Evolutionary conservation across 2,113 vertebrate genomes (phyloP).

Genomic region (Pachycephala philippinensis): DNA sequence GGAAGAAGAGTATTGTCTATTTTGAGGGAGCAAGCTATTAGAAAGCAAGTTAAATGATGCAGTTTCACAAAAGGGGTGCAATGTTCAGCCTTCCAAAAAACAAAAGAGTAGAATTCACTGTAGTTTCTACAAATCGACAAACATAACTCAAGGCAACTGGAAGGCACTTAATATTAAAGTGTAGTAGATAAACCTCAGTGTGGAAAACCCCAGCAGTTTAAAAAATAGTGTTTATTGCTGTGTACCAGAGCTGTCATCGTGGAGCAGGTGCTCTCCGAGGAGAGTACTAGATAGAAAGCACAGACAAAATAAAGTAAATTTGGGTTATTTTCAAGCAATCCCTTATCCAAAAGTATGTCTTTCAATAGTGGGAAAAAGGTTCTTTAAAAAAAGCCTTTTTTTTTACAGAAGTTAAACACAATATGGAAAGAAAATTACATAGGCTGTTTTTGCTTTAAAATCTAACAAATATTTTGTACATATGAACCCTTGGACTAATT

Average conservation of each 20-base stretch:
- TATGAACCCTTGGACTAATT: not conserved
- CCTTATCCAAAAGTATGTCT: not conserved
- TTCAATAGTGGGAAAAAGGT: not conserved
- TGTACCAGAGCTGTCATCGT: not conserved
- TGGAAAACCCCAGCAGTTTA: not conserved
- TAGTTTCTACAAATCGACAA: not conserved
- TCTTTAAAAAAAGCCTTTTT: no score
- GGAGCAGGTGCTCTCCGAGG: not conserved
- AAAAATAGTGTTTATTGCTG: not conserved
- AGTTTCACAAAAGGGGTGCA: not conserved
- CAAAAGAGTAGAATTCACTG: not conserved
- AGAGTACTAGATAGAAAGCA: not conserved
- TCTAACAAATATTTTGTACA: not conserved
- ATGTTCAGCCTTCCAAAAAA: not conserved
- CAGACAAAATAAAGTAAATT: not conserved
- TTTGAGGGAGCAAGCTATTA: not conserved
- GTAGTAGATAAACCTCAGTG: not conserved
- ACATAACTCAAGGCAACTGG: not conserved
- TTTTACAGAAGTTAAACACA: not conserved
- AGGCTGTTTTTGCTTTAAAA: conserved; percentile 5
- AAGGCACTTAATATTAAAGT: not conserved
- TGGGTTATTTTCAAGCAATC: conserved; percentile 44
- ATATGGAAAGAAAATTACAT: not conserved
- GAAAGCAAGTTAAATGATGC: not conserved
- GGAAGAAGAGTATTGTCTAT: not conserved